Conservation (phyloP, 2,888 invertebrate species). For the Drosophila greeni region DNA sequence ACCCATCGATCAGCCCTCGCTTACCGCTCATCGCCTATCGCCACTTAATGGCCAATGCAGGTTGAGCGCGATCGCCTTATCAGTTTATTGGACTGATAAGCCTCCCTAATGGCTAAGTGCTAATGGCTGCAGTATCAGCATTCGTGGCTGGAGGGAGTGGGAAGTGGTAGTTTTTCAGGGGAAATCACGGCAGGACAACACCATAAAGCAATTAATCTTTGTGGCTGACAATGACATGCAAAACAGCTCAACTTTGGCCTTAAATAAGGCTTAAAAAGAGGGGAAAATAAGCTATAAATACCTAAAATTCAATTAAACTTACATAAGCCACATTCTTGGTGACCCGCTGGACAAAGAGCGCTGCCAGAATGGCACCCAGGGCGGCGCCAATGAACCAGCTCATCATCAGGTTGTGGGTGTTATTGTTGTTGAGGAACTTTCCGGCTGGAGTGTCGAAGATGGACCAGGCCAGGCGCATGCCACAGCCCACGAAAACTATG, state of each 20-base stretch:
- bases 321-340: conserved; percentile 75
- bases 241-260: neutral
- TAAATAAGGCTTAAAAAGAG: neutral
- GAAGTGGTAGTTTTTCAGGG: conserved; percentile 4
- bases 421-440: conserved; percentile 51
- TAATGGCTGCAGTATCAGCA: conserved; percentile 31
- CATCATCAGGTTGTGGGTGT: conserved; percentile 68
- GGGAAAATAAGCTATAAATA: neutral
- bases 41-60: conserved; percentile 52
- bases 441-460: conserved; percentile 70
- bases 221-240: neutral
- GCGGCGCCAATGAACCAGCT: conserved; percentile 75
- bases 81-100: conserved; percentile 53
- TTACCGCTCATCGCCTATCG: conserved; percentile 21
- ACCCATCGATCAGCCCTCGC: conserved; percentile 42
- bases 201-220: neutral
- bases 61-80: conserved; percentile 48
- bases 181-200: conserved; percentile 11
- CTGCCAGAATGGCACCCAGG: conserved; percentile 67
- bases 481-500: conserved; percentile 69
- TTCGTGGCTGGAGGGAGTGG: neutral
- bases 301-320: conserved; percentile 49
- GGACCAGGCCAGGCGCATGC: conserved; percentile 73
- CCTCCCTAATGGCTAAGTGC: conserved; percentile 30
- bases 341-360: conserved; percentile 69